Conservation (phyloP, 2,888 invertebrate species). For the Nephrotoma guestfalica region DNA sequence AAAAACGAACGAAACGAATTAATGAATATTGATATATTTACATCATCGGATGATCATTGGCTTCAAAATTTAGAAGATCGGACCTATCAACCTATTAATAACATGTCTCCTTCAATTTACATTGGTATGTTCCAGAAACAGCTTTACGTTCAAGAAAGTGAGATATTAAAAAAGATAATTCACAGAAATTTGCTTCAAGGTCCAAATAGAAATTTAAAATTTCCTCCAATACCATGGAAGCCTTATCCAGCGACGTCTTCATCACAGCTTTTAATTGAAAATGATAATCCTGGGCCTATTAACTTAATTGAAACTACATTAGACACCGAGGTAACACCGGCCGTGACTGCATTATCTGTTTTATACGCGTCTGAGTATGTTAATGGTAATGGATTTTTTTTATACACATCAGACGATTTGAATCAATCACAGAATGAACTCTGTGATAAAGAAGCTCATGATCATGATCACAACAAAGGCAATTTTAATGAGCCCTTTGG, state of each 20-base stretch:
- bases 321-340: conserved; percentile 32
- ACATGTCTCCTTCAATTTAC: conserved; percentile 53
- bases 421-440: conserved; percentile 34
- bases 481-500: conserved; percentile 25
- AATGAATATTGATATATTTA: conserved; percentile 57
- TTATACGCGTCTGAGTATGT: conserved; percentile 57
- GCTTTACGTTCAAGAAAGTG: conserved; percentile 37
- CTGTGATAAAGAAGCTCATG: conserved; percentile 26
- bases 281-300: conserved; percentile 12
- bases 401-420: conserved; percentile 45
- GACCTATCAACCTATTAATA: conserved; percentile 24
- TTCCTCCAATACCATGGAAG: conserved; percentile 52
- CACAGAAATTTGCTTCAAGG: conserved; percentile 22
- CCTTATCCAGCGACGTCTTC: conserved; percentile 46
- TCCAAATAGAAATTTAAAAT: conserved; percentile 22
- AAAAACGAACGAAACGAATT: conserved; percentile 52
- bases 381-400: conserved; percentile 67
- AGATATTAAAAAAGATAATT: conserved; percentile 26
- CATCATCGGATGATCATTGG: conserved; percentile 39
- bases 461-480: conserved; percentile 15
- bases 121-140: conserved; percentile 72
- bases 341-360: conserved; percentile 53
- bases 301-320: conserved; percentile 32
- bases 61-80: conserved; percentile 25
- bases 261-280: conserved; percentile 22